Evolutionary conservation across 2,888 invertebrate species (phyloP), one percentile per base, ranked within the genome.

Genomic region (Calameuta idolon): DNA sequence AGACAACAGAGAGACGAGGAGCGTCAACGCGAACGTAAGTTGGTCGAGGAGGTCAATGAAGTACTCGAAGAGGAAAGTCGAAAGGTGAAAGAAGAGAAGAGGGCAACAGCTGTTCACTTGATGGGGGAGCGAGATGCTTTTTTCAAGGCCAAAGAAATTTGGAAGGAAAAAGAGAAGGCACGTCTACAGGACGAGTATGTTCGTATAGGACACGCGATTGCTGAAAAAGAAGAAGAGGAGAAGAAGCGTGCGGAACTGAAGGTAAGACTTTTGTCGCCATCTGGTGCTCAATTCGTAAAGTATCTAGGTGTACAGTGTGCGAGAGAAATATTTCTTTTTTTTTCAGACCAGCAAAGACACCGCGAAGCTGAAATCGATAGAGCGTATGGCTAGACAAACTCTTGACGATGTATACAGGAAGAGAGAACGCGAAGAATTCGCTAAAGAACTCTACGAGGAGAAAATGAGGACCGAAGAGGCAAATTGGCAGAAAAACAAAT

Each of bases 11-110:
- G 74, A 30, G 81, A 75, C 69, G 85, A 85, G 35, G 86, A 86
- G 77, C 82, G 75, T 68, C 84, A 84, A 31, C 82, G 81, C 0
- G 87, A 87, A 40, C 81, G 86, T 12, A 87, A 85, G 31, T 80
- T 85, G 75, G 35, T 83, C 34, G 85, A 85, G n/a, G 79, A 83
- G 34, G 76, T 75, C 4, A 80, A 37, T 15, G 79, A 82, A 37
- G 68, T 79, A n/a, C 74, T 82, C 11, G 76, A 68, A 5, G 34
- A 73, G 23, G 85, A 86, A 74, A 68, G 83, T 12, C 5, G 75
- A 34, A 77, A 81, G 69, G 77, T 78, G 69, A 81, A 79, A 11
- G 73, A 81, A 34, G 71, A 37, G 4, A 85, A 82, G 34, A 75
- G 37, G 12, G 79, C 81, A 40, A 79, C 35, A 11, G 80, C 75